These are phyloP conservation scores for Mobula birostris DNA, from an alignment of 2,113 vertebrate genomes.

Conservation along the genomic window DNA sequence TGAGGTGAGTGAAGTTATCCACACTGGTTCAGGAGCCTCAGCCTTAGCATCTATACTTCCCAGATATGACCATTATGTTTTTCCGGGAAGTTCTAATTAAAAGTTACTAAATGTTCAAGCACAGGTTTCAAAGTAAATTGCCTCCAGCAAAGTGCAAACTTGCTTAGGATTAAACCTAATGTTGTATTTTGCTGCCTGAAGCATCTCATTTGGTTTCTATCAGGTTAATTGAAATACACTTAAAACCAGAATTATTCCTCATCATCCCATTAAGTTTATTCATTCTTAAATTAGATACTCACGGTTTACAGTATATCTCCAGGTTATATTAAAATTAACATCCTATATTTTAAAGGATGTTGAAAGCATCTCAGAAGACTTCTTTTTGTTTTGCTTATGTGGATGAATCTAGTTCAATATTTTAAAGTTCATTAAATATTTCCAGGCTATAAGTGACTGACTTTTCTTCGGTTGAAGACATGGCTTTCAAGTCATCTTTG, in stretches of 20 bases:
- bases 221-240: slow-evolving; percentile 15
- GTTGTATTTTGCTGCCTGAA: neutral
- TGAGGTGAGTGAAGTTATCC: too few species aligned
- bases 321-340: slow-evolving; percentile 23
- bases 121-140: neutral
- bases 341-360: slow-evolving; percentile 26
- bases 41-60: neutral
- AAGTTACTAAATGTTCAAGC: neutral
- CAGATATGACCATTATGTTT: neutral
- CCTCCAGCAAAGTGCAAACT: neutral
- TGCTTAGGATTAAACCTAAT: neutral
- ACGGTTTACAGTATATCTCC: neutral
- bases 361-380: slow-evolving; percentile 5
- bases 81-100: neutral
- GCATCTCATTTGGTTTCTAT: slow-evolving; percentile 6
- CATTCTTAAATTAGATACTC: slow-evolving; percentile 14
- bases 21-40: neutral
- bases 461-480: neutral
- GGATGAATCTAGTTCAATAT: neutral
- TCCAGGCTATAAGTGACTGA: neutral
- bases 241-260: slow-evolving; percentile 18
- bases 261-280: slow-evolving; percentile 30
- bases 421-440: slow-evolving; percentile 35
- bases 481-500: neutral
- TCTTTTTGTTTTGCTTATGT: slow-evolving; percentile 12